A percentile compares a stretch with the other conserved stretches of the same genome.
Evolutionary conservation across 2,797 vertebrate species (phyloP).

Genomic region (Avahi laniger): DNA sequence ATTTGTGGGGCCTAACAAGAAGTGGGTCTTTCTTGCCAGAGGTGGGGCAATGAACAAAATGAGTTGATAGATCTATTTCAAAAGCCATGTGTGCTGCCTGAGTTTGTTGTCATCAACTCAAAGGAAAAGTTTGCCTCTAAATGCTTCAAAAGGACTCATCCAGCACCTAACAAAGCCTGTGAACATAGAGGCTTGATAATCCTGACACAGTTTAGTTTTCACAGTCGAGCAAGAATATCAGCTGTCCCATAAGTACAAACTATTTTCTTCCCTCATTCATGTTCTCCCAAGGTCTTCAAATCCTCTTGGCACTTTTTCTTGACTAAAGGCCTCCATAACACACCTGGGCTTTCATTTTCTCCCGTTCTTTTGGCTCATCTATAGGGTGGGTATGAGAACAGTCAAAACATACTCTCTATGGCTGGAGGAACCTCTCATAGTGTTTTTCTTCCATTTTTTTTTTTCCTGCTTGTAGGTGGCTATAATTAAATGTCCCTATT

Average conservation of each 20-base stretch:
- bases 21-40: neutral
- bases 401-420: neutral
- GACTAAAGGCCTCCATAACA: neutral
- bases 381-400: neutral
- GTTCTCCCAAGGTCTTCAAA: neutral
- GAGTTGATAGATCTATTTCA: slow-evolving; percentile 31
- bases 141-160: neutral
- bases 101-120: neutral
- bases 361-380: neutral
- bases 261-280: neutral
- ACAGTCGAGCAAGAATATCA: neutral
- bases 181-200: neutral
- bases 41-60: neutral
- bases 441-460: neutral
- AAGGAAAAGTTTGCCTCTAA: neutral
- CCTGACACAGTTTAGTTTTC: neutral
- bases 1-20: neutral
- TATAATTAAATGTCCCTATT: neutral
- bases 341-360: neutral
- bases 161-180: neutral
- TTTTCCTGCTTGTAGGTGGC: neutral
- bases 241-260: neutral
- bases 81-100: neutral
- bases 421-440: neutral
- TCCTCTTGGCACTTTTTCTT: neutral